Evolutionary conservation across 1,140 invertebrate species (phyloP).

Genomic region (Idris sp.): DNA sequence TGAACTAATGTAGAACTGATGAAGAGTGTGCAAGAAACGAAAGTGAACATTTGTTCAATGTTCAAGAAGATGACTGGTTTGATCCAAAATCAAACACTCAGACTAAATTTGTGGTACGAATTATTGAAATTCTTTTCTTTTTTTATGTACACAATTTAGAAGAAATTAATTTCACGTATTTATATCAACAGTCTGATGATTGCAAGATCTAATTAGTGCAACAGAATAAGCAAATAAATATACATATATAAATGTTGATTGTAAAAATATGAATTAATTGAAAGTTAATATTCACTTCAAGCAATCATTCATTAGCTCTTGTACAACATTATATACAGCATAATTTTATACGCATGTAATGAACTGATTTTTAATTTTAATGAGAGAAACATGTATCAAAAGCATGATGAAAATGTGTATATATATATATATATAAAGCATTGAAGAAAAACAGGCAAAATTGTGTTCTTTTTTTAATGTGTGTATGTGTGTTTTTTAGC

Average conservation of each 20-base stretch:
- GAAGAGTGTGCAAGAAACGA: conserved; percentile 26
- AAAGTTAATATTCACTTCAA: conserved; percentile 62
- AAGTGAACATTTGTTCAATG: conserved; percentile 26
- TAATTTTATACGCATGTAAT: conserved; percentile 28
- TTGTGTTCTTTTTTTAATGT: conserved; percentile 13
- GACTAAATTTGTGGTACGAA: conserved; percentile 6
- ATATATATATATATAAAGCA: conserved; percentile 64
- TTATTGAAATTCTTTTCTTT: conserved; percentile 2
- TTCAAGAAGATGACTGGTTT: conserved; percentile 19
- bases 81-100: conserved; percentile 10
- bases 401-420: conserved; percentile 66
- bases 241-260: conserved; percentile 39
- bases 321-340: conserved; percentile 51
- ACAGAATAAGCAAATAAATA: conserved; percentile 50
- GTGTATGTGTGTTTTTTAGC: conserved; percentile 11
- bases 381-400: conserved; percentile 56
- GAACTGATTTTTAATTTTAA: conserved; percentile 38
- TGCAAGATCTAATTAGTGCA: conserved; percentile 41
- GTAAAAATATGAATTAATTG: conserved; percentile 29
- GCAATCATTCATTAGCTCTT: conserved; percentile 65
- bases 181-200: conserved; percentile 4
- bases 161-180: neutral
- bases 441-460: conserved; percentile 60
- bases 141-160: conserved; percentile 11
- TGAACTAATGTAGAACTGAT: conserved; percentile 32